Evolutionary conservation across 2,888 invertebrate genomes (phyloP).

Genomic region (Ichneumon xanthorius): DNA sequence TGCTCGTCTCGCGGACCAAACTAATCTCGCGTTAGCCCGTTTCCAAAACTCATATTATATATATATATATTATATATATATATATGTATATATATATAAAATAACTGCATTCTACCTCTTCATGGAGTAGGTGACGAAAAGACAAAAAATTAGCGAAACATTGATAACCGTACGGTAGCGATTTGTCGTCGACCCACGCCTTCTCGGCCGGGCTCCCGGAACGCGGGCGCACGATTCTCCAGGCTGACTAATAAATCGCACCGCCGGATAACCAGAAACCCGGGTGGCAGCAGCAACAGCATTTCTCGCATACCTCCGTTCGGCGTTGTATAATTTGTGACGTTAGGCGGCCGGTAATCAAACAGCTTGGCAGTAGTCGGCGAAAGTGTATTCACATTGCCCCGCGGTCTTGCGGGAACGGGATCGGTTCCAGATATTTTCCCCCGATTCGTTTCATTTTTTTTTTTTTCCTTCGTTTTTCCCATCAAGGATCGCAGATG

Average conservation of each 20-base stretch:
- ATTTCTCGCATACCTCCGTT: slow-evolving; percentile 29
- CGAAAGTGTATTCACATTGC: slow-evolving; percentile 35
- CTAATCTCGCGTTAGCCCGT: neutral
- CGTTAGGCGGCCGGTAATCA: slow-evolving; percentile 40
- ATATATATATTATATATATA: no score
- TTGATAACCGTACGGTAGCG: slow-evolving; percentile 31
- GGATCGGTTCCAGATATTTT: slow-evolving; percentile 9
- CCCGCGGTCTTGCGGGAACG: slow-evolving; percentile 3
- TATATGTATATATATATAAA: neutral
- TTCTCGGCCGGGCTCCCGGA: slow-evolving; percentile 52
- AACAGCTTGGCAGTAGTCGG: neutral
- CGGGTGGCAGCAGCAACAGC: slow-evolving; percentile 28
- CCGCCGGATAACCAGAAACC: slow-evolving; percentile 54
- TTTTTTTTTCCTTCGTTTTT: neutral
- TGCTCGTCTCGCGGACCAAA: neutral
- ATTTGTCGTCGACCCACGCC: slow-evolving; percentile 58
- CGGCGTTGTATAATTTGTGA: slow-evolving; percentile 46
- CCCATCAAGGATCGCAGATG: neutral
- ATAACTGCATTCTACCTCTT: slow-evolving; percentile 18
- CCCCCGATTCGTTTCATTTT: neutral
- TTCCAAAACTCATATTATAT: neutral
- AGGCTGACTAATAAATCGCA: slow-evolving; percentile 57
- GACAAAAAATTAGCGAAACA: slow-evolving; percentile 12
- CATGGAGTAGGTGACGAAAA: neutral
- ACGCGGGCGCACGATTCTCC: slow-evolving; percentile 56